These are phyloP conservation scores for Siderastrea radians DNA, from an alignment of 92 coral and sea anemone species.

Conservation along the genomic window DNA sequence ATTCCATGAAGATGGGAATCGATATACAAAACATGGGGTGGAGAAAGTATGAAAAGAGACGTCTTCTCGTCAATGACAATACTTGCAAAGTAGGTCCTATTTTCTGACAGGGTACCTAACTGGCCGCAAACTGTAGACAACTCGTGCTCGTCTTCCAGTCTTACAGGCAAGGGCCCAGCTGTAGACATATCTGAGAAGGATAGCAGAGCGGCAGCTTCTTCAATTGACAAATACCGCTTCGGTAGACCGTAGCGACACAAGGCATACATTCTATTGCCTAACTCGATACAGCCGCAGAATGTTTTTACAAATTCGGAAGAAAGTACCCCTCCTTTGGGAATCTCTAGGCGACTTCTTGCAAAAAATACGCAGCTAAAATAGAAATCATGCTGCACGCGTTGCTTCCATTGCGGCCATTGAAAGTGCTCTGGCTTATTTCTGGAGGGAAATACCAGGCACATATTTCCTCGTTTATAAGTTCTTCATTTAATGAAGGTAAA, in stretches of 20 bases:
- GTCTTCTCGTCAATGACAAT: slow-evolving; percentile 58
- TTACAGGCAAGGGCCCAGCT: slow-evolving; percentile 49
- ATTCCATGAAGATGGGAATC: slow-evolving; percentile 67
- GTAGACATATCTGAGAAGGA: slow-evolving; percentile 27
- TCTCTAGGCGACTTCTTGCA: background rate
- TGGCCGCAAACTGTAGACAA: slow-evolving; percentile 63
- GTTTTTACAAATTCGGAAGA: background rate
- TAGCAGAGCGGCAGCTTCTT: slow-evolving; percentile 44
- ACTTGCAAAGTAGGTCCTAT: background rate
- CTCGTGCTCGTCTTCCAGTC: slow-evolving; percentile 53
- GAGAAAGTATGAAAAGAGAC: slow-evolving; percentile 32
- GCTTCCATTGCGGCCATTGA: slow-evolving; percentile 3
- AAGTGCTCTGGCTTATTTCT: background rate
- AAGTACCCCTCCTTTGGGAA: background rate
- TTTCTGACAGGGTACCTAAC: background rate
- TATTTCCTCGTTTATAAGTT: background rate
- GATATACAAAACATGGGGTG: slow-evolving; percentile 35
- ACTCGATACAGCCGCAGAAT: slow-evolving; percentile 54
- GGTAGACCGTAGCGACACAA: slow-evolving; percentile 60
- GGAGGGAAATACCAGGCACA: background rate
- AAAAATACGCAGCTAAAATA: background rate
- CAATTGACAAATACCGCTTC: slow-evolving; percentile 64
- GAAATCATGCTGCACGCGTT: background rate
- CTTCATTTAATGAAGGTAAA: background rate
- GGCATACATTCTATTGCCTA: slow-evolving; percentile 61